Evolutionary conservation across 2,888 invertebrate species (phyloP).

Genomic region (Osmoderma eremita): DNA sequence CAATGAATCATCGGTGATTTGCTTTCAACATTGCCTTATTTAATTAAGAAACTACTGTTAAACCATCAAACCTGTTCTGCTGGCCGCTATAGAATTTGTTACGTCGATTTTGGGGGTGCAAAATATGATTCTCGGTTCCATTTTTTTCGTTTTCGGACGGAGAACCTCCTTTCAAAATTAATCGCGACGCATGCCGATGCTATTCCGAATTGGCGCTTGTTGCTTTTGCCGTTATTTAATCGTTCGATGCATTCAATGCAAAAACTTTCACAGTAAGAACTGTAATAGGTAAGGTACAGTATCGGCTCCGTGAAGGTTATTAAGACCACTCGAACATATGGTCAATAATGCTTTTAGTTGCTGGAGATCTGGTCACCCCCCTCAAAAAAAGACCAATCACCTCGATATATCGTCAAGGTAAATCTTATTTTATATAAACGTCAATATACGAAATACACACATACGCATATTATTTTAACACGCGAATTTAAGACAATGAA

Average conservation of each 20-base stretch:
- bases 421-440: constrained; percentile 1
- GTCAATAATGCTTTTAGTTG: constrained; percentile 16
- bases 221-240: constrained; percentile 1
- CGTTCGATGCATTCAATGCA: constrained; percentile 43
- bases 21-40: constrained; percentile 1
- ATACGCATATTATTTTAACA: neutral
- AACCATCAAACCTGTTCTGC: constrained; percentile 38
- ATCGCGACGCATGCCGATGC: neutral
- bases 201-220: neutral
- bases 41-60: constrained; percentile 20
- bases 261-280: constrained; percentile 47
- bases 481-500: too few relatives aligned
- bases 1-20: constrained; percentile 9
- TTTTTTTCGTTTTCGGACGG: constrained; percentile 38
- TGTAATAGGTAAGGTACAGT: constrained; percentile 41
- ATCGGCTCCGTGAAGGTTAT: constrained; percentile 32
- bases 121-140: constrained; percentile 58
- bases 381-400: constrained; percentile 25
- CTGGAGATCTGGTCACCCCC: constrained; percentile 1
- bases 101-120: constrained; percentile 56
- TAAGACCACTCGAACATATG: constrained; percentile 34
- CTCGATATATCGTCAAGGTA: constrained; percentile 22
- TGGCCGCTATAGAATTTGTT: neutral
- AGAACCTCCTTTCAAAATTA: too few relatives aligned
- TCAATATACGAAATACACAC: neutral